A percentile compares a stretch with the other conserved stretches of the same genome.
phyloP scores from a whole-genome alignment of 2,888 invertebrate genomes.

The Temnothorax unifasciatus region DNA sequence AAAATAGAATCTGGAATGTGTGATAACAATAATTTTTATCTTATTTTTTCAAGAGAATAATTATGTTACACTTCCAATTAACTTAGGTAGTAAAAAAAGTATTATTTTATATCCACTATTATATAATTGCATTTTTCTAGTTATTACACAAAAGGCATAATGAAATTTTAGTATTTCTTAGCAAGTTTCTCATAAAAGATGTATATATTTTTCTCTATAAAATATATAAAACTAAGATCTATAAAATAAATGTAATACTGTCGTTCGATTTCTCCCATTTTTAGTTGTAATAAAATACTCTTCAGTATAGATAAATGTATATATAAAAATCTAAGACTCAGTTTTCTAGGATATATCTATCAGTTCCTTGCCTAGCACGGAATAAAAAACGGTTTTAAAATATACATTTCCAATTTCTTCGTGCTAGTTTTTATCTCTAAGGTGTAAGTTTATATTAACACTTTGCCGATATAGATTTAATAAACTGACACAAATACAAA shows the following conservation, averaged over 20 bases:
- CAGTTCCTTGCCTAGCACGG: conserved; percentile 76
- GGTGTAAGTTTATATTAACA: neutral
- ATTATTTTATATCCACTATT: neutral
- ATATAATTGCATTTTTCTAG: conserved; percentile 5
- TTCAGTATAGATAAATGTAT: conserved; percentile 10
- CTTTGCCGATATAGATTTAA: neutral
- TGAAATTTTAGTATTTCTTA: neutral
- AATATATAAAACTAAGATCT: conserved; percentile 19
- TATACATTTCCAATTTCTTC: conserved; percentile 63
- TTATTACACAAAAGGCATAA: neutral
- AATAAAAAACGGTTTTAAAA: conserved; percentile 65
- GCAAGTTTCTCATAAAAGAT: neutral
- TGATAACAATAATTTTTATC: conserved; percentile 26
- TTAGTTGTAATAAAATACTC: conserved; percentile 6
- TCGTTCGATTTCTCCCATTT: neutral
- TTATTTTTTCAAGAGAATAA: neutral
- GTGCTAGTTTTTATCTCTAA: conserved; percentile 40
- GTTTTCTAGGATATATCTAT: conserved; percentile 71
- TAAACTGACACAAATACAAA: neutral
- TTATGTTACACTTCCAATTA: neutral
- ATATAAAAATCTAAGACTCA: conserved; percentile 36
- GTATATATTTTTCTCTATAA: neutral
- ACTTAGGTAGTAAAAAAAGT: conserved; percentile 17
- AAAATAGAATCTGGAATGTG: conserved; percentile 29
- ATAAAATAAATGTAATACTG: conserved; percentile 37